A percentile compares a stretch with the other conserved stretches of the same genome.
Conservation (phyloP, 2,797 vertebrate genomes). For the Thamnophis elegans region DNA sequence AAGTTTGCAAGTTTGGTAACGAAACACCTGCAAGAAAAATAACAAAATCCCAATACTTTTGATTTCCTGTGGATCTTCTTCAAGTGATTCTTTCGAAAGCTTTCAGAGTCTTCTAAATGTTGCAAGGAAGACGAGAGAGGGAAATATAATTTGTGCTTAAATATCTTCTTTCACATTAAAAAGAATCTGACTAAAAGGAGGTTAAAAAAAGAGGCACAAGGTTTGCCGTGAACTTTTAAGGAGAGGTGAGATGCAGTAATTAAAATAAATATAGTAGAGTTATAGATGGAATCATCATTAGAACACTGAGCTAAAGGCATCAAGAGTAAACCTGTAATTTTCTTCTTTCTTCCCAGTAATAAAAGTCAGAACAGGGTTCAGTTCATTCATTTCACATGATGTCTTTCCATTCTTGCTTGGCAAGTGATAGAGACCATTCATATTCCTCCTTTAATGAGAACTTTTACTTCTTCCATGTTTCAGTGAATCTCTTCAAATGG, state of each 20-base stretch:
- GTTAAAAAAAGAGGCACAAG: not conserved
- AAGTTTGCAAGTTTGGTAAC: not conserved
- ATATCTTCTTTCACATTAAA: conserved; percentile 6
- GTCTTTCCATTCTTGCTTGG: conserved; percentile 51
- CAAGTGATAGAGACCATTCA: not conserved
- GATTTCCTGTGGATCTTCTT: not conserved
- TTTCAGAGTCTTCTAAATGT: not conserved
- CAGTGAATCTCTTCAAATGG: conserved; percentile 2
- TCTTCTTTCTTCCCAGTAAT: conserved; percentile 1
- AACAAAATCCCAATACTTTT: not conserved
- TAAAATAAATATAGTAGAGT: not conserved
- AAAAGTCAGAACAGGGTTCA: conserved; percentile 26
- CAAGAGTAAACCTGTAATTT: conserved; percentile 29
- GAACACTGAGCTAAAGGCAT: conserved; percentile 24
- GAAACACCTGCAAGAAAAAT: not conserved
- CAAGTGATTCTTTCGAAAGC: not conserved
- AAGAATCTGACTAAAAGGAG: conserved; percentile 33
- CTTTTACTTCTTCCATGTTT: not conserved
- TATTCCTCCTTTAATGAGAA: not conserved
- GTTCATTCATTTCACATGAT: conserved; percentile 48
- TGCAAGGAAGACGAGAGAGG: conserved; percentile 12
- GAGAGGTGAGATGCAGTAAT: not conserved
- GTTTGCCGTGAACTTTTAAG: not conserved
- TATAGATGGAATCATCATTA: rapidly evolving
- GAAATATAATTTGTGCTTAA: conserved; percentile 12